Evolutionary conservation across 2,797 vertebrate genomes (phyloP).

Genomic region (Mus minutoides): DNA sequence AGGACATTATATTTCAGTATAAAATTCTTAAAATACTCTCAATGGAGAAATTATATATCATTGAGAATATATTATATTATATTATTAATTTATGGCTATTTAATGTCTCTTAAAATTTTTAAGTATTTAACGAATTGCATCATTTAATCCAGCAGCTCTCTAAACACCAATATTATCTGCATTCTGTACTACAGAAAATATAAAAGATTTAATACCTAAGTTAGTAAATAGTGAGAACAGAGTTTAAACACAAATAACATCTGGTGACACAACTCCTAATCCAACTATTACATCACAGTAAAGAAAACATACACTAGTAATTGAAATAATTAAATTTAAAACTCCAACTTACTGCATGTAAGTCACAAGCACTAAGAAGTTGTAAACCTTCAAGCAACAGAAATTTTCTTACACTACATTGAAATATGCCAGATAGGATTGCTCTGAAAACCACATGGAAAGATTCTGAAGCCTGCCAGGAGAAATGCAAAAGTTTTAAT

Average conservation of each 20-base stretch:
- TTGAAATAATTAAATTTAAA: background rate
- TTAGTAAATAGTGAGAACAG: background rate
- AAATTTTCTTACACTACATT: background rate
- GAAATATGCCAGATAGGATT: background rate
- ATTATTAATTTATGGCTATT: background rate
- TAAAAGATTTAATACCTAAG: background rate
- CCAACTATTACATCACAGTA: background rate
- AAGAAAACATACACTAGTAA: background rate
- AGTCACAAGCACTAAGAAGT: background rate
- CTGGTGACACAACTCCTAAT: background rate
- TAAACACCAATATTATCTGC: background rate
- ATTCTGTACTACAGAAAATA: background rate
- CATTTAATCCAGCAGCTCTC: background rate
- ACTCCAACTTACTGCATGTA: background rate
- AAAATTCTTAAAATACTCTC: background rate
- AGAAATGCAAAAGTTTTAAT: background rate
- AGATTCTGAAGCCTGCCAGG: background rate
- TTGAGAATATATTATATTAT: too few relatives aligned
- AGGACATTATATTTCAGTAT: background rate
- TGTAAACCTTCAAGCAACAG: background rate
- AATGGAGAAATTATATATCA: too few relatives aligned
- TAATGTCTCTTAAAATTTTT: background rate
- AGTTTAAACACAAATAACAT: background rate
- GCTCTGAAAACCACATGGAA: background rate
- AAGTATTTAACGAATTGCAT: background rate